Evolutionary conservation across 2,888 invertebrate species (phyloP).

Genomic region (Steinernema scapterisci): DNA sequence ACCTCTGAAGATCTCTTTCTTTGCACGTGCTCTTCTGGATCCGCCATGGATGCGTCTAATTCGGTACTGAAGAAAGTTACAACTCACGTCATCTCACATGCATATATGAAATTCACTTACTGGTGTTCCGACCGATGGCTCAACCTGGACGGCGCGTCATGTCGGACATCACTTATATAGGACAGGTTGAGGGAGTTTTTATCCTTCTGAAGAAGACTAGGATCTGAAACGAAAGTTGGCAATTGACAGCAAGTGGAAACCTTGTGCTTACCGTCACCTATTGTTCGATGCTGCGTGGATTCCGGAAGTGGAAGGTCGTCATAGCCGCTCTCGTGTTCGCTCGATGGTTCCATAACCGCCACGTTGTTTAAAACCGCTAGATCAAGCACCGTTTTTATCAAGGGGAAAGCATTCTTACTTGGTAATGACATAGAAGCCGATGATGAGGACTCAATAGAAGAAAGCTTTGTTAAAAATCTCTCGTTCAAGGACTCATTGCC

Average conservation of each 20-base stretch:
- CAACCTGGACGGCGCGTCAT: neutral
- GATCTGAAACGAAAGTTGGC: neutral
- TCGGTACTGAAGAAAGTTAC: neutral
- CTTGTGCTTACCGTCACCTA: neutral
- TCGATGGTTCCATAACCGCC: neutral
- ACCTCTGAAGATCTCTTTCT: constrained; percentile 17
- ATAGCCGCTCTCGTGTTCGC: neutral
- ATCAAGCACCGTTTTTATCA: neutral
- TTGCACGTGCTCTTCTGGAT: neutral
- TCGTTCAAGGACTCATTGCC: neutral
- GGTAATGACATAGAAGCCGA: neutral
- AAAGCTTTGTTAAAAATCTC: neutral
- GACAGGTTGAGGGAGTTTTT: neutral
- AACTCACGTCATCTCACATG: neutral
- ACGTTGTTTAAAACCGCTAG: neutral
- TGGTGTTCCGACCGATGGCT: constrained; percentile 17
- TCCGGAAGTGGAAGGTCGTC: constrained; percentile 10
- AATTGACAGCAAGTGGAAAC: neutral
- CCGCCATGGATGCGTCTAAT: neutral
- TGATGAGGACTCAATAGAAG: neutral
- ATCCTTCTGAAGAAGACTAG: neutral
- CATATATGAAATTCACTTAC: neutral
- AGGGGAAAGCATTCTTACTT: neutral
- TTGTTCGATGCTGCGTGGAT: neutral
- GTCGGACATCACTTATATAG: neutral